Conservation (phyloP, 2,888 invertebrate species). For the Hirtodrosophila duncani region DNA sequence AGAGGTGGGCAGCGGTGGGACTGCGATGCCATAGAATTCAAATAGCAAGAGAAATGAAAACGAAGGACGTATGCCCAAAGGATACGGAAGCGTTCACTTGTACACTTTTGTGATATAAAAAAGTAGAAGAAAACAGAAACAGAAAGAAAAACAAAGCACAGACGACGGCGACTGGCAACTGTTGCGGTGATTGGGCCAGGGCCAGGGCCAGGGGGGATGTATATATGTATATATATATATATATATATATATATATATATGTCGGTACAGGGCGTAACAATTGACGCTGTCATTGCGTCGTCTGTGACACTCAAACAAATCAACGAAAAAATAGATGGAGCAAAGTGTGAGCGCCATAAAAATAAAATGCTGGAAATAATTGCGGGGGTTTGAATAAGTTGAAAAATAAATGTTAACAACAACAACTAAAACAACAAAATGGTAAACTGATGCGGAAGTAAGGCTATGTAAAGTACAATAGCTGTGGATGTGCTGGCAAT, state of each 20-base stretch:
- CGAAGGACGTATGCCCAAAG: constrained; percentile 29
- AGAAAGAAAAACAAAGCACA: constrained; percentile 8
- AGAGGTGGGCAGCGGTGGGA: constrained; percentile 1
- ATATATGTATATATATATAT: no score
- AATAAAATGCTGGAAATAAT: constrained; percentile 64
- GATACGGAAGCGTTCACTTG: constrained; percentile 63
- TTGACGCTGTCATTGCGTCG: constrained; percentile 60
- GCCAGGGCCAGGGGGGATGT: no score
- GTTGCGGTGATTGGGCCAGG: background rate
- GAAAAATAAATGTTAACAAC: constrained; percentile 26
- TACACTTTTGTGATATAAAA: constrained; percentile 45
- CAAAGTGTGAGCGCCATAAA: constrained; percentile 38
- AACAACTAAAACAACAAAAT: no score
- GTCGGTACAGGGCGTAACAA: constrained; percentile 39
- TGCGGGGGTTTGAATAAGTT: constrained; percentile 47
- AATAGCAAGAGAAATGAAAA: constrained; percentile 30
- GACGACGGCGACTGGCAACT: background rate
- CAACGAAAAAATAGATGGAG: constrained; percentile 41
- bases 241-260: no score
- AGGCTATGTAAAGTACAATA: no score
- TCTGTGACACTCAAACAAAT: constrained; percentile 46
- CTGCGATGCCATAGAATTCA: constrained; percentile 38
- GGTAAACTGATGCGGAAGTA: no score
- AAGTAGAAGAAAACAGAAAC: constrained; percentile 26
- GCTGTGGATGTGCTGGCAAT: no score